phyloP scores from a whole-genome alignment of 1,140 invertebrate genomes.

The Cardiocondyla obscurior region DNA sequence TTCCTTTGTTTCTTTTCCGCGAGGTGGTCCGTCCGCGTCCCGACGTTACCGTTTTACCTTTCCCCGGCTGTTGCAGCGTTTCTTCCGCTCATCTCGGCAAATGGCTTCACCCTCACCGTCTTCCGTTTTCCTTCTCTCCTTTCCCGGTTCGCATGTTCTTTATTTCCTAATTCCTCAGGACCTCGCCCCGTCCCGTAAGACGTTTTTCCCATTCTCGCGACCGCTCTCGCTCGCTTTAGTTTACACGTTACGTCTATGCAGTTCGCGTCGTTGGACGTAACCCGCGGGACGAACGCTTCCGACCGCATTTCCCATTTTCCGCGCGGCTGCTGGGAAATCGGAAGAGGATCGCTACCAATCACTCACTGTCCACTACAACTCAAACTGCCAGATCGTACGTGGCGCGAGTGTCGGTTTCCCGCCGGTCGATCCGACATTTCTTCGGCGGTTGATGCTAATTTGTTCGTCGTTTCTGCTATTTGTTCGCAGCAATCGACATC shows the following conservation, averaged over 20 bases:
- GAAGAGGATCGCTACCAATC: constrained; percentile 54
- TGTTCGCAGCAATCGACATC: constrained; percentile 34
- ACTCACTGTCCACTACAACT: constrained; percentile 64
- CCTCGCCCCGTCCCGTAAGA: not conserved
- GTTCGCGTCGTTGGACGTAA: not conserved
- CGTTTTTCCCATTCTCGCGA: constrained; percentile 2
- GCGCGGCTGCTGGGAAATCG: constrained; percentile 48
- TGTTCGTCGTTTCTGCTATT: constrained; percentile 57
- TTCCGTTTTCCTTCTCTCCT: not conserved
- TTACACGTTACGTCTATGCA: constrained; percentile 9
- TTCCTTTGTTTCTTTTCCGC: constrained; percentile 53
- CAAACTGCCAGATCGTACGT: constrained; percentile 67
- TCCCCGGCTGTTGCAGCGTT: constrained; percentile 26
- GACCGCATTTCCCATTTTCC: constrained; percentile 56
- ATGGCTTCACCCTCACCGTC: constrained; percentile 3
- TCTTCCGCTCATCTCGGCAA: constrained; percentile 38
- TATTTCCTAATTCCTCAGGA: constrained; percentile 22
- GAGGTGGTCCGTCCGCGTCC: constrained; percentile 31
- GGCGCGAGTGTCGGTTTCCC: constrained; percentile 68
- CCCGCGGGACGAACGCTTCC: constrained; percentile 24
- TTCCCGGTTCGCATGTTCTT: not conserved
- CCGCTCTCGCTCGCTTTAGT: not conserved
- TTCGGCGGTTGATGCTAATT: constrained; percentile 65
- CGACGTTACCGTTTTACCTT: constrained; percentile 35
- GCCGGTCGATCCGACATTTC: constrained; percentile 64